A percentile compares a stretch with the other conserved stretches of the same genome.
These are phyloP conservation scores for Lepisosteus osseus DNA, from an alignment of 2,113 vertebrate species.

Conservation along the genomic window DNA sequence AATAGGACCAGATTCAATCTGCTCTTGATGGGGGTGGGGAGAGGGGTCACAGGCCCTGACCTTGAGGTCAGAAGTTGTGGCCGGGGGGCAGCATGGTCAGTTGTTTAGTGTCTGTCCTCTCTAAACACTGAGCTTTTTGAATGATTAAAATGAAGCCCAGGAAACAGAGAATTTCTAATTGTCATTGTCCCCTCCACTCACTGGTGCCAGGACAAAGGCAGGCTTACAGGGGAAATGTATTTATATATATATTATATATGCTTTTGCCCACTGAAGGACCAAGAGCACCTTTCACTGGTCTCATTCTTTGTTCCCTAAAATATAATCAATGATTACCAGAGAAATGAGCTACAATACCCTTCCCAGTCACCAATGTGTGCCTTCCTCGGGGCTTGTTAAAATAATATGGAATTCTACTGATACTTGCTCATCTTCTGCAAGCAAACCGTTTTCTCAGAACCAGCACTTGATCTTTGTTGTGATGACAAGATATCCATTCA, in stretches of 20 bases:
- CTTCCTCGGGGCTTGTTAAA: too few species aligned
- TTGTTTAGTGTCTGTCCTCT: constrained; percentile 21
- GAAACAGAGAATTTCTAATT: neutral
- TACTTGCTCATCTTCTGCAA: too few species aligned
- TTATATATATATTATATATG: too few species aligned
- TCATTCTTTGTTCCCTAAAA: neutral
- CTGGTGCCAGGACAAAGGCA: neutral
- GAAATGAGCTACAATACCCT: too few species aligned
- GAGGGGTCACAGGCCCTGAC: constrained; percentile 10
- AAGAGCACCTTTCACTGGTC: neutral
- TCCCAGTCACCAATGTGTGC: too few species aligned
- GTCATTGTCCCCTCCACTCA: constrained; percentile 2
- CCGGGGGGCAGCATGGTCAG: constrained; percentile 14
- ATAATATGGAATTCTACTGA: too few species aligned
- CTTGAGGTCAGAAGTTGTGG: constrained; percentile 11
- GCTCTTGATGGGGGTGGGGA: constrained; percentile 10
- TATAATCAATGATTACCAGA: too few species aligned
- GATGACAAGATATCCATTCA: too few species aligned
- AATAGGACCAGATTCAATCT: constrained; percentile 8
- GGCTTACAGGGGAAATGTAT: neutral
- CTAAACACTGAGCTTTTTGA: constrained; percentile 25
- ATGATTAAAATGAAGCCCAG: constrained; percentile 30
- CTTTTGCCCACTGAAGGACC: neutral
- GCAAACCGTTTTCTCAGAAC: too few species aligned
- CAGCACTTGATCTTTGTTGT: too few species aligned